Conservation (phyloP, 2,888 invertebrate species). For the Ophioninae sp. region DNA sequence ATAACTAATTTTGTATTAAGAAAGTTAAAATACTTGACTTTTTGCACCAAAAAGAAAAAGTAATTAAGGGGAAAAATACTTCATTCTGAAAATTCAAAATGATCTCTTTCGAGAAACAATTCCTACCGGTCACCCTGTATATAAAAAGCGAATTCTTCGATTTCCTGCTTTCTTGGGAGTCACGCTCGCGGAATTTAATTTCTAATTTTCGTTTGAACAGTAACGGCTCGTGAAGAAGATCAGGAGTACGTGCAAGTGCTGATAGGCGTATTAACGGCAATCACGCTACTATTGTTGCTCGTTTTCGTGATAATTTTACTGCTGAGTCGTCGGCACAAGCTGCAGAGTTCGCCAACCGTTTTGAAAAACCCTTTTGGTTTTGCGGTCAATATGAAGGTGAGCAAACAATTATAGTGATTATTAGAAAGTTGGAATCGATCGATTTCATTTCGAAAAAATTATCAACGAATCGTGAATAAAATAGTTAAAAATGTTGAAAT, state of each 20-base stretch:
- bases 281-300: constrained; percentile 85
- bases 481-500: too few relatives aligned
- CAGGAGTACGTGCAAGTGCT: constrained; percentile 84
- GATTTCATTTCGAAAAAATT: not conserved
- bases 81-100: too few relatives aligned
- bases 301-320: constrained; percentile 85
- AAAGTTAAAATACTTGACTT: too few relatives aligned
- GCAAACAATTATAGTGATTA: constrained; percentile 43
- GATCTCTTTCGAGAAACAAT: too few relatives aligned
- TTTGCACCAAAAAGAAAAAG: too few relatives aligned
- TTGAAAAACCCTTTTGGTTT: constrained; percentile 85
- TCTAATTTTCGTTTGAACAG: constrained; percentile 74
- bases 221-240: constrained; percentile 83
- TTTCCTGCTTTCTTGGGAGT: constrained; percentile 33
- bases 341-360: constrained; percentile 84
- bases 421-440: not conserved
- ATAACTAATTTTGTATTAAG: too few relatives aligned
- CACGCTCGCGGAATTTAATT: constrained; percentile 22
- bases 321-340: constrained; percentile 84
- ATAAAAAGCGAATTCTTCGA: constrained; percentile 12
- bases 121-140: too few relatives aligned
- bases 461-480: not conserved
- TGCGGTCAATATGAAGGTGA: constrained; percentile 87
- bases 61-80: too few relatives aligned
- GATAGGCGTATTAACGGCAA: constrained; percentile 86